Percentiles rank a stretch among this genome's conserved stretches.
These are phyloP conservation scores for Oncorhynchus clarkii DNA, from an alignment of 2,113 vertebrate genomes.

Conservation along the genomic window DNA sequence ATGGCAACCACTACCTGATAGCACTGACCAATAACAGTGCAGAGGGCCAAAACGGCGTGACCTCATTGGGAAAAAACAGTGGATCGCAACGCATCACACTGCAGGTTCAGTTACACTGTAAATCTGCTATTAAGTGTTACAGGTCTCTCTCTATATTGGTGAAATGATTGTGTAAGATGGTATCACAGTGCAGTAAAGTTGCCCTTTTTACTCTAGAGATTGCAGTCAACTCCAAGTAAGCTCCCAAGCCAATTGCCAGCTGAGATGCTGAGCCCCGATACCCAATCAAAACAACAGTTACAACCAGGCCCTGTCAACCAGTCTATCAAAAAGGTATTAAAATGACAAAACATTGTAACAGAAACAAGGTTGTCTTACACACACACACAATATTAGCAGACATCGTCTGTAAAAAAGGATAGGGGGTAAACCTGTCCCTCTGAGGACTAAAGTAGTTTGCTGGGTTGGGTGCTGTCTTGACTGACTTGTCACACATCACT, in stretches of 20 bases:
- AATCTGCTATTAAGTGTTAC: background rate
- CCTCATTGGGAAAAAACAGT: slow-evolving; percentile 61
- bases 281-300: slow-evolving; percentile 68
- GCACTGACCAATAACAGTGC: slow-evolving; percentile 80
- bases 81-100: slow-evolving; percentile 67
- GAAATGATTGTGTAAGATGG: no score
- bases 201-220: slow-evolving; percentile 61
- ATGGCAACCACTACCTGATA: slow-evolving; percentile 91
- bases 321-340: slow-evolving; percentile 75
- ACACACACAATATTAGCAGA: no score
- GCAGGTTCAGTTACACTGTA: slow-evolving; percentile 72
- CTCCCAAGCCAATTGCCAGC: slow-evolving; percentile 64
- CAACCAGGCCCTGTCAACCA: slow-evolving; percentile 63
- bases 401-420: no score
- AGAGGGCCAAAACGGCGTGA: slow-evolving; percentile 68
- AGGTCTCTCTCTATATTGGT: no score
- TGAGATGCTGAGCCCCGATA: slow-evolving; percentile 49
- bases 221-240: slow-evolving; percentile 79
- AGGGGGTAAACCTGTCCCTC: no score
- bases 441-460: no score
- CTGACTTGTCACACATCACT: no score
- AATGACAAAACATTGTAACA: background rate
- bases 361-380: background rate
- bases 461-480: no score
- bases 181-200: background rate